Base-by-base conservation (phyloP, 2,888 invertebrate genomes). In the Steinernema hermaphroditum region DNA sequence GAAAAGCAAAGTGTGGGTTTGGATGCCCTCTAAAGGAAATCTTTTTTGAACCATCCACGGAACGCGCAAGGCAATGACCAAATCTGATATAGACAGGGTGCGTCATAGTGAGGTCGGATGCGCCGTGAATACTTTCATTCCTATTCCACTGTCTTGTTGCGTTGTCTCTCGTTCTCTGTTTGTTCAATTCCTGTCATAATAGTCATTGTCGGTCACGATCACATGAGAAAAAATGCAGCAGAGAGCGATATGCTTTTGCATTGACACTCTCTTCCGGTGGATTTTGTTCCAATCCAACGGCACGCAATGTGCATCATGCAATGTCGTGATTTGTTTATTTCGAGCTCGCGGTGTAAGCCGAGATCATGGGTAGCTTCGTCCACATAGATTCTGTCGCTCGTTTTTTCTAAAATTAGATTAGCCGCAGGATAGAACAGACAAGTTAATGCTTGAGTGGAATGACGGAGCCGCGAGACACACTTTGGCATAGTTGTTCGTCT, bases 131-230 rank as follows among this genome's bases (percentile, higher is more conserved):
- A 19, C 46, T 16, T 19, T 46, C 46, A 46, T 46, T 46, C 22
- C 46, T 12, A 16, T 46, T 16, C 46, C 46, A 46, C 46, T 46
- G n/a, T 46, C 46, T 37, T 37, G 37, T 37, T 37, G 37, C 37
- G 37, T 37, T 37, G 37, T 46, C 46, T 46, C 46, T 46, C 46
- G 22, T 46, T 46, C 46, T 46, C 46, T 46, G 46, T 46, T 46
- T 46, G 46, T 46, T 46, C 46, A 46, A 19, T 46, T 46, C 46
- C 46, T 46, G 46, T 46, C 46, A 46, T 16, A 46, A 46, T 46
- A 16, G 46, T 6, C 46, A 46, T 16, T 16, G 46, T 16, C n/a
- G 46, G 16, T 46, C n/a, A 46, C 16, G 16, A n/a, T 9, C 46
- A n/a, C 4, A 37, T 37, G 37, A 9, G 46, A 16, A 46, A 46